Conservation (phyloP, 2,113 vertebrate species). For the Hipposideros armiger region DNA sequence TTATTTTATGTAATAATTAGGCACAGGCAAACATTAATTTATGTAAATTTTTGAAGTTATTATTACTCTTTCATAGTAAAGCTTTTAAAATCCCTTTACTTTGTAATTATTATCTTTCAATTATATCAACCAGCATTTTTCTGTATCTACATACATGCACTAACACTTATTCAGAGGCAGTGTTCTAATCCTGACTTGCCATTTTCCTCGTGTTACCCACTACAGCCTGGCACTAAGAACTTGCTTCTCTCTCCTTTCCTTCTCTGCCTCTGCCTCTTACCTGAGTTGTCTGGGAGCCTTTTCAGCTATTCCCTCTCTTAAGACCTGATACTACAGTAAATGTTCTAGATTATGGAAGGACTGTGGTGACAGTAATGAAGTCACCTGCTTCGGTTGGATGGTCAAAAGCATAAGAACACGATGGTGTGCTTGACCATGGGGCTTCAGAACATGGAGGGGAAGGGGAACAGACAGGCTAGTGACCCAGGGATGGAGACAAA, state of each 20-base stretch:
- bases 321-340: background rate
- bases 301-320: background rate
- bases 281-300: background rate
- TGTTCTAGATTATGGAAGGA: background rate
- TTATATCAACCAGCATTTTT: background rate
- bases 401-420: background rate
- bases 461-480: background rate
- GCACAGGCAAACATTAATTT: background rate
- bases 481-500: background rate
- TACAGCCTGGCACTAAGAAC: background rate
- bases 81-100: background rate
- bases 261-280: background rate
- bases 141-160: background rate
- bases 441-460: background rate
- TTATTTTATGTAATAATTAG: background rate
- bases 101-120: background rate
- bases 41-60: background rate
- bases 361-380: background rate
- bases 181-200: background rate
- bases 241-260: background rate
- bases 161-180: background rate
- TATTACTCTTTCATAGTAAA: background rate
- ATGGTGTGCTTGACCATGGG: background rate
- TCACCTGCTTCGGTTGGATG: background rate
- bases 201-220: background rate